These are phyloP conservation scores for Diplazon laetatorius DNA, from an alignment of 2,888 invertebrate species.

Conservation along the genomic window DNA sequence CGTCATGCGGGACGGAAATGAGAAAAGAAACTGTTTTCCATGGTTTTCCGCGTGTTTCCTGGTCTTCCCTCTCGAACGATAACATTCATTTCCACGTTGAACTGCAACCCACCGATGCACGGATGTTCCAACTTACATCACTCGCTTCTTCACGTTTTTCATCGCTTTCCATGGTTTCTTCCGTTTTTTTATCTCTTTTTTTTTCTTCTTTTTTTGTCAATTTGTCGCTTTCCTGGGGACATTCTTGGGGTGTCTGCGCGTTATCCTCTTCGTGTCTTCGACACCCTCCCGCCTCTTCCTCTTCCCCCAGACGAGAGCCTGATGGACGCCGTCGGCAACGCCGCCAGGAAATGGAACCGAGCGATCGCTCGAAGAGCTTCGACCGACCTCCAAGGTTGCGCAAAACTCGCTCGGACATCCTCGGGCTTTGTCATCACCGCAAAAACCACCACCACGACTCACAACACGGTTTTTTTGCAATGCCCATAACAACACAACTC, in stretches of 20 bases:
- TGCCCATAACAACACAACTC: slow-evolving; percentile 37
- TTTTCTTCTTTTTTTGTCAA: not conserved
- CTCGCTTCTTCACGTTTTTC: not conserved
- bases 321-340: no score
- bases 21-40: not conserved
- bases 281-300: no score
- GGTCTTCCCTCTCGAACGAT: no score
- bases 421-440: slow-evolving; percentile 12
- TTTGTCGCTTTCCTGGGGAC: not conserved
- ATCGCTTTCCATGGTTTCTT: not conserved
- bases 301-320: slow-evolving; percentile 15
- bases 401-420: slow-evolving; percentile 1
- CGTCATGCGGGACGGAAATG: no score
- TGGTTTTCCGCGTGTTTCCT: not conserved
- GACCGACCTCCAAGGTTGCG: slow-evolving; percentile 5
- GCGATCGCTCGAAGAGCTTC: slow-evolving; percentile 12
- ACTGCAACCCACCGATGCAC: not conserved
- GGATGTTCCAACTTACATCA: not conserved
- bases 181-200: not conserved
- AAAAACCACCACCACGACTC: not conserved
- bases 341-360: not conserved
- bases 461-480: slow-evolving; percentile 19
- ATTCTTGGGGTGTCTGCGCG: slow-evolving; percentile 3
- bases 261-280: slow-evolving; percentile 3
- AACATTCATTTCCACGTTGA: no score